A percentile compares a stretch with the other conserved stretches of the same genome.
phyloP scores from a whole-genome alignment of 64 coral and sea anemone species.

The Stylophora pistillata region DNA sequence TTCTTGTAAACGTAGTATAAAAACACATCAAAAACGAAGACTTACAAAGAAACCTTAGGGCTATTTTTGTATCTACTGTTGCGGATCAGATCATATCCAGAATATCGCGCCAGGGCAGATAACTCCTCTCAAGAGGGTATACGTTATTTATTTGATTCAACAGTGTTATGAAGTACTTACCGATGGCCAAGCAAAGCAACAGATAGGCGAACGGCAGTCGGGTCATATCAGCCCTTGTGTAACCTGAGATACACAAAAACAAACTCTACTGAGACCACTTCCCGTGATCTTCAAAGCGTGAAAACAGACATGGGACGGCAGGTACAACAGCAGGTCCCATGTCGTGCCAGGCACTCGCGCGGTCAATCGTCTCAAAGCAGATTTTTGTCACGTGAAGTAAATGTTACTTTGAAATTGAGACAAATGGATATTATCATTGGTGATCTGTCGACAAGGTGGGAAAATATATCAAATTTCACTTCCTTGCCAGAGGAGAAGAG shows the following conservation, averaged over 20 bases:
- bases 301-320: neutral
- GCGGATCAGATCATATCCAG: neutral
- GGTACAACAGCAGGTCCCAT: constrained; percentile 4
- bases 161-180: neutral
- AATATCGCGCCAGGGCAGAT: neutral
- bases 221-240: constrained; percentile 23
- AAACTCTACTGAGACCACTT: neutral
- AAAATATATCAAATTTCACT: neutral
- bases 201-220: neutral
- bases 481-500: neutral
- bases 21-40: neutral
- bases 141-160: neutral
- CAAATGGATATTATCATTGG: neutral
- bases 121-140: neutral
- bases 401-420: neutral
- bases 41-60: neutral
- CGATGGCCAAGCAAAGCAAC: constrained; percentile 13
- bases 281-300: constrained; percentile 25
- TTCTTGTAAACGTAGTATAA: neutral
- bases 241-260: constrained; percentile 23
- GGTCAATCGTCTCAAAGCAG: constrained; percentile 11
- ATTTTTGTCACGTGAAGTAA: constrained; percentile 47
- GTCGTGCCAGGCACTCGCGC: neutral
- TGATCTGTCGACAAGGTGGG: neutral
- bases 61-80: neutral